These are phyloP conservation scores for Probaryconus sp. DNA, from an alignment of 1,140 invertebrate species.

Conservation along the genomic window DNA sequence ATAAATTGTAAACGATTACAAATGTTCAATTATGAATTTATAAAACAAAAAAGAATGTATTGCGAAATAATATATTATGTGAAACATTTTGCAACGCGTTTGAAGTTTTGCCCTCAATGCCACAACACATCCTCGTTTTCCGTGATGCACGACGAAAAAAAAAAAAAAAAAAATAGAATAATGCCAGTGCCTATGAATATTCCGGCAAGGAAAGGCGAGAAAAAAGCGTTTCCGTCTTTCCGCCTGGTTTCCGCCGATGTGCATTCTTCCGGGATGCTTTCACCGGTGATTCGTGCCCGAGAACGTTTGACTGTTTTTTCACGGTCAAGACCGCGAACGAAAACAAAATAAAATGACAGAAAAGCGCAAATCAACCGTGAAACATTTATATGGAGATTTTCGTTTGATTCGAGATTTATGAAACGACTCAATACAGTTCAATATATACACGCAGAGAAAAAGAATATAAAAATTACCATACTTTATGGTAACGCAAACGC, in stretches of 20 bases:
- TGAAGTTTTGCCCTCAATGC: background rate
- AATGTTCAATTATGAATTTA: too few species aligned
- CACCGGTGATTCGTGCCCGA: slow-evolving; percentile 44
- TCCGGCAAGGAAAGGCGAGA: slow-evolving; percentile 42
- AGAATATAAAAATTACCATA: too few species aligned
- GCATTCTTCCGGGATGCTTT: slow-evolving; percentile 52
- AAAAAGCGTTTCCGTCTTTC: slow-evolving; percentile 48
- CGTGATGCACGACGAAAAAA: slow-evolving; percentile 33
- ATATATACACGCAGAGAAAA: too few species aligned
- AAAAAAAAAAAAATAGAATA: slow-evolving; percentile 26
- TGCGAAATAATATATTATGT: too few species aligned
- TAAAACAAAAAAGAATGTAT: too few species aligned
- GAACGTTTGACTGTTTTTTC: slow-evolving; percentile 31
- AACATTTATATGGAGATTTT: too few species aligned
- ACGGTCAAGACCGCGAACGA: slow-evolving; percentile 44
- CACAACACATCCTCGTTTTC: slow-evolving; percentile 25
- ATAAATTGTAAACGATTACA: too few species aligned
- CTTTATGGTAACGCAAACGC: too few species aligned
- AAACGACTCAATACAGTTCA: too few species aligned
- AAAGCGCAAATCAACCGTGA: background rate
- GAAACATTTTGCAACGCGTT: too few species aligned
- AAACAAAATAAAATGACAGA: slow-evolving; percentile 10
- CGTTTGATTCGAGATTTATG: too few species aligned
- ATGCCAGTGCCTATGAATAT: slow-evolving; percentile 36
- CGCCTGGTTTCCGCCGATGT: slow-evolving; percentile 31